These are phyloP conservation scores for Chironomus tepperi DNA, from an alignment of 1,140 invertebrate genomes.

Conservation along the genomic window DNA sequence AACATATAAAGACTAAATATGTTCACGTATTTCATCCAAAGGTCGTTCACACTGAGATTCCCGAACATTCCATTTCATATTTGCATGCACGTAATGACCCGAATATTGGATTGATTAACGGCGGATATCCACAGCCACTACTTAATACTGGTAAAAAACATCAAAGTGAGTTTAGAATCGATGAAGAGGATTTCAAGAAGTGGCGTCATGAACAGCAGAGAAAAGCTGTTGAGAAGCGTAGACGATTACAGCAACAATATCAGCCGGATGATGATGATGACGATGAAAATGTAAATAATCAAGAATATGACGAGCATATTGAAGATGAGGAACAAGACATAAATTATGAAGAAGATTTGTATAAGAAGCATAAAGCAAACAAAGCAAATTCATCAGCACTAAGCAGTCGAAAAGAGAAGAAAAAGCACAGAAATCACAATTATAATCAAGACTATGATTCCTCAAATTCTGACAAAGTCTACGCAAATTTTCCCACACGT, in stretches of 20 bases:
- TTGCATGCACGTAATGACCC: conserved; percentile 16
- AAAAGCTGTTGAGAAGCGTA: background rate
- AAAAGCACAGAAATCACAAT: conserved; percentile 2
- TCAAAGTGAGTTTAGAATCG: background rate
- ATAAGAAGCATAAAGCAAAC: background rate
- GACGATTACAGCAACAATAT: background rate
- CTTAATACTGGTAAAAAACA: background rate
- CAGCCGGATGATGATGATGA: background rate
- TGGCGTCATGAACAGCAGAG: background rate
- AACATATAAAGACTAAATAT: background rate
- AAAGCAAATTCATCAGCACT: background rate
- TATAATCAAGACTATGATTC: background rate
- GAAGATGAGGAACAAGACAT: background rate
- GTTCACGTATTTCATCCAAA: conserved; percentile 10
- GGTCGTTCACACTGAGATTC: conserved; percentile 12
- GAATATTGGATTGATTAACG: background rate
- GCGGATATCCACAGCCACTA: background rate
- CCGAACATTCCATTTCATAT: background rate
- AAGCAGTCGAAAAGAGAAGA: background rate
- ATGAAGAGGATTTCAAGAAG: background rate
- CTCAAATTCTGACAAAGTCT: background rate
- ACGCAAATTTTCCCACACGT: background rate
- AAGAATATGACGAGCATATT: background rate
- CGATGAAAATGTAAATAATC: background rate
- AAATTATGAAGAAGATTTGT: background rate